Percentiles rank a stretch among this genome's conserved stretches.
Conservation (phyloP, 2,888 invertebrate genomes). For the Leucophenga montana region DNA sequence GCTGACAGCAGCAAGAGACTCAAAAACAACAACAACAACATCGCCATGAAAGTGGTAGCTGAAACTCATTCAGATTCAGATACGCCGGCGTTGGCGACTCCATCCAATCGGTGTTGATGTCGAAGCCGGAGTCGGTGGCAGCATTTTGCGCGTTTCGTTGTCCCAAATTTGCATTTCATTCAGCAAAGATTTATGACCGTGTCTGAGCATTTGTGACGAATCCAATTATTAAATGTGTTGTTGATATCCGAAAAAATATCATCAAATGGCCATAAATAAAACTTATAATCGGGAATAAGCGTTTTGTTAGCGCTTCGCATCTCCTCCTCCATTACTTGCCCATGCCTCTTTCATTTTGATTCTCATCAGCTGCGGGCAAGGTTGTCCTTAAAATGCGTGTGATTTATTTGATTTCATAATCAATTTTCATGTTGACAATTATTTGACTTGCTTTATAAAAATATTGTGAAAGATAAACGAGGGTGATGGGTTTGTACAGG, state of each 20-base stretch:
- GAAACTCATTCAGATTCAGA: background rate
- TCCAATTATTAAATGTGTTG: slow-evolving; percentile 63
- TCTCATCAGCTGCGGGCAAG: slow-evolving; percentile 4
- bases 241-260: slow-evolving; percentile 56
- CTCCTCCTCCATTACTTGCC: background rate
- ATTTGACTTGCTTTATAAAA: too few relatives aligned
- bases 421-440: background rate
- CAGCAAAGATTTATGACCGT: slow-evolving; percentile 63
- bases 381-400: background rate
- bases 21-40: slow-evolving; percentile 34
- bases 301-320: slow-evolving; percentile 54
- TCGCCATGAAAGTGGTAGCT: slow-evolving; percentile 33
- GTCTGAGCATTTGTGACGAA: slow-evolving; percentile 59
- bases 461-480: too few relatives aligned
- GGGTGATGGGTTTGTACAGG: too few relatives aligned
- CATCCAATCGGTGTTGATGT: background rate
- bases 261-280: slow-evolving; percentile 64
- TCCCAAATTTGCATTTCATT: slow-evolving; percentile 62
- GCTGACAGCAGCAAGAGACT: slow-evolving; percentile 19
- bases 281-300: slow-evolving; percentile 63
- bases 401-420: slow-evolving; percentile 1
- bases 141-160: slow-evolving; percentile 33
- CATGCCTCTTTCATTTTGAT: background rate
- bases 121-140: slow-evolving; percentile 24
- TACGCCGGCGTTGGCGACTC: background rate